A percentile compares a stretch with the other conserved stretches of the same genome.
These are phyloP conservation scores for Chaetodon auriga DNA, from an alignment of 2,113 vertebrate species.

Conservation along the genomic window DNA sequence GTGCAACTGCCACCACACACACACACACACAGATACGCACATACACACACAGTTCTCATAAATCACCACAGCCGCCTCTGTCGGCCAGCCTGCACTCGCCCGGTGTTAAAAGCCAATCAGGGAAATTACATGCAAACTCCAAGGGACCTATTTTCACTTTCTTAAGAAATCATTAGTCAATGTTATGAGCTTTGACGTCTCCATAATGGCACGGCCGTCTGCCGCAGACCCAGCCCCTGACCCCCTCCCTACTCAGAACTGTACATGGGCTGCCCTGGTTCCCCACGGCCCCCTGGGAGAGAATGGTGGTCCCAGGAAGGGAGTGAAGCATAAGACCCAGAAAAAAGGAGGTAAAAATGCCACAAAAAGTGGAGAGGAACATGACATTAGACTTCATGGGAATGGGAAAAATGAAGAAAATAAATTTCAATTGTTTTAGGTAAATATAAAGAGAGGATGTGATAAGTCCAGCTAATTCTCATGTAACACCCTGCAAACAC, in stretches of 20 bases:
- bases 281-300: constrained; percentile 43
- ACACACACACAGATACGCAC: constrained; percentile 57
- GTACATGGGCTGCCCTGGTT: constrained; percentile 52
- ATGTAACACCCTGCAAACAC: constrained; percentile 28
- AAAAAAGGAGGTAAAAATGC: not conserved
- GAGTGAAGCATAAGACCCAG: not conserved
- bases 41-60: constrained; percentile 90
- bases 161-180: constrained; percentile 90
- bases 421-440: not conserved
- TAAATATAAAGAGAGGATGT: not conserved
- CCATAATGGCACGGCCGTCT: constrained; percentile 78
- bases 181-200: constrained; percentile 83
- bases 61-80: constrained; percentile 88
- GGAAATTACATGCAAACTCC: constrained; percentile 97
- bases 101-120: constrained; percentile 99
- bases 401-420: not conserved
- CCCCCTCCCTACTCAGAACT: constrained; percentile 50
- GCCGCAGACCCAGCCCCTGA: constrained; percentile 57
- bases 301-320: constrained; percentile 49
- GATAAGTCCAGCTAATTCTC: constrained; percentile 3
- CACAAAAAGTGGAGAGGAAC: not conserved
- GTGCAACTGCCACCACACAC: constrained; percentile 85
- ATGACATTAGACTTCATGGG: not conserved
- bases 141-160: constrained; percentile 89
- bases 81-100: constrained; percentile 83